Evolutionary conservation across 2,797 vertebrate genomes (phyloP).

Genomic region (Protosalanx chinensis): DNA sequence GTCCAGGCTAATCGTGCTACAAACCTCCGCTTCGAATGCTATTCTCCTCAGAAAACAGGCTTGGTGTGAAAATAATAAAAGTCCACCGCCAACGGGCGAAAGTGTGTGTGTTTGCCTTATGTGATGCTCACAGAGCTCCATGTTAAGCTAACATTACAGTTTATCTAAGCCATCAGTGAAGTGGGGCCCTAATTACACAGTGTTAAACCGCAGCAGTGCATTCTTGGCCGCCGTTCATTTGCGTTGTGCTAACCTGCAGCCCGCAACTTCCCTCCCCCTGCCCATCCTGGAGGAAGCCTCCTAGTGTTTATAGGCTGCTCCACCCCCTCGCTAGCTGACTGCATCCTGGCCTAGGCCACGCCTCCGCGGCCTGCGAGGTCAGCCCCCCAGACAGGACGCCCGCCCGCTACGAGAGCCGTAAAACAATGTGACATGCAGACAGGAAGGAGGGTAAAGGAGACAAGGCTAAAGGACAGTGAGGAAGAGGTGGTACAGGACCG

Average conservation of each 20-base stretch:
- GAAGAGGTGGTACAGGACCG: background rate
- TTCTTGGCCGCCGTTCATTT: conserved; percentile 47
- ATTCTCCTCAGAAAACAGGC: background rate
- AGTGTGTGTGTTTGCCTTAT: conserved; percentile 15
- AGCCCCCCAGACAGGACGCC: background rate
- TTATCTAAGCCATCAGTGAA: conserved; percentile 48
- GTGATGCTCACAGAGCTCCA: conserved; percentile 28
- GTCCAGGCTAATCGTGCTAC: background rate
- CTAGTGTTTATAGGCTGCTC: background rate
- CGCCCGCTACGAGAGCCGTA: background rate
- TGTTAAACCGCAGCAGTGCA: conserved; percentile 37
- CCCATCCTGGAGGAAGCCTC: background rate
- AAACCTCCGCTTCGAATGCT: background rate
- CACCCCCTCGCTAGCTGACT: background rate
- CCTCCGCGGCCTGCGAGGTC: no score
- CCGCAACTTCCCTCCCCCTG: conserved; percentile 12
- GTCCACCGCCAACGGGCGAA: conserved; percentile 12
- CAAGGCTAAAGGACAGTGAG: background rate
- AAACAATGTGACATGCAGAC: background rate
- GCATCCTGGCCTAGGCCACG: conserved; percentile 1
- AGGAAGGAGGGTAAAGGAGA: background rate
- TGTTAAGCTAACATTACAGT: conserved; percentile 50
- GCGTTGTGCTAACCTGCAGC: conserved; percentile 26
- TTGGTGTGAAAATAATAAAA: background rate
- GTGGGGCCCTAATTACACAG: conserved; percentile 48